These are phyloP conservation scores for Nematolebias whitei DNA, from an alignment of 2,113 vertebrate species.

Conservation along the genomic window DNA sequence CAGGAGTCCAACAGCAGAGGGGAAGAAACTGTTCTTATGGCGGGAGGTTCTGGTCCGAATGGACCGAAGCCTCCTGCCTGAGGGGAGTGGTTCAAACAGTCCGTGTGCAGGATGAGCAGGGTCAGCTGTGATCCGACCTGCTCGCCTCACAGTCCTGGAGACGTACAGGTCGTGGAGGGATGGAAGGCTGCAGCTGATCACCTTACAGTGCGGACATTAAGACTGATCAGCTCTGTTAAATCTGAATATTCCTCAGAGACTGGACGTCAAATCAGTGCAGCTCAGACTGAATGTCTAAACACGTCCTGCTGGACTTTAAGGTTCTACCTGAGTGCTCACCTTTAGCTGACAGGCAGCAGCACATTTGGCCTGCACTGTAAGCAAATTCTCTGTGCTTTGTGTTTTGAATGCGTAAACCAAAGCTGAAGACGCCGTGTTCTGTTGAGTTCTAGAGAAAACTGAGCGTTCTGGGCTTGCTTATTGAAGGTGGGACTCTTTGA, in stretches of 20 bases:
- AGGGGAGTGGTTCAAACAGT: too few relatives aligned
- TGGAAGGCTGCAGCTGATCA: too few relatives aligned
- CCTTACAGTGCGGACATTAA: too few relatives aligned
- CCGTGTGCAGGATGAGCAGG: too few relatives aligned
- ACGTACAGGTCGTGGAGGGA: too few relatives aligned
- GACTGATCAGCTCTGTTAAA: conserved; percentile 1
- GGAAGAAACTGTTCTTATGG: too few relatives aligned
- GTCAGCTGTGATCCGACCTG: too few relatives aligned
- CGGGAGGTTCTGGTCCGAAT: too few relatives aligned
- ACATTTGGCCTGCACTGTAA: conserved; percentile 20
- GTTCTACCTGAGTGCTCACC: conserved; percentile 34
- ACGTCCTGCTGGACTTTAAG: not conserved
- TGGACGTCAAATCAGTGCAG: not conserved
- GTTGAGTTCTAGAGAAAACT: not conserved
- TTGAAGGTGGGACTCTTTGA: not conserved
- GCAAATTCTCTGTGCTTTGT: conserved; percentile 25
- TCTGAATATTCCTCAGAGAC: not conserved
- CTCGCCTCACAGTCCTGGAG: too few relatives aligned
- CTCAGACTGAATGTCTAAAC: not conserved
- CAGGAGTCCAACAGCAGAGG: too few relatives aligned
- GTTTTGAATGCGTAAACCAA: not conserved
- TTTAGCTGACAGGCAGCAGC: conserved; percentile 27
- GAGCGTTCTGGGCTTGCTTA: not conserved
- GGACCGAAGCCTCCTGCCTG: too few relatives aligned
- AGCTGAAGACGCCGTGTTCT: not conserved